Evolutionary conservation across 2,888 invertebrate genomes (phyloP), one percentile per base, ranked within the genome.

Genomic region (Sinelater perroti): DNA sequence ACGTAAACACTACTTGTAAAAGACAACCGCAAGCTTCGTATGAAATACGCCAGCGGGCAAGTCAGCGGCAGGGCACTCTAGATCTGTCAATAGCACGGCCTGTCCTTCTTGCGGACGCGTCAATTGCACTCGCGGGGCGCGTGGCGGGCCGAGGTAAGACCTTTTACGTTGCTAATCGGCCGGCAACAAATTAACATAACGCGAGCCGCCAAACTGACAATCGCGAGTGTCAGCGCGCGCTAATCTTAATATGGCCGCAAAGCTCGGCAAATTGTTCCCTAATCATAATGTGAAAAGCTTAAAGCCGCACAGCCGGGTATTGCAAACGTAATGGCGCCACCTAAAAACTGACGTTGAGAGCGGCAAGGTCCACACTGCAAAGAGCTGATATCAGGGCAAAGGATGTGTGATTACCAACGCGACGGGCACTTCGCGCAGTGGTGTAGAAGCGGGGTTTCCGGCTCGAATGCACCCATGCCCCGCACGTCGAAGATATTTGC

Each of bases 321-420:
- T 53, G 47, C 49, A 51, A 52, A 56, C 49, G 56, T 60, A 63
- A 63, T 59, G 56, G 60, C 51, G 51, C 44, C 52, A 46, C 58
- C 61, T 62, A 65, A 67, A 67, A 65, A 67, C 56, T 65, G 65
- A 67, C 63, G 44, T 57, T 50, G 52, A 57, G 56, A 58, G 60
- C 67, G 66, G 63, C 64, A 67, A 63, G 65, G 65, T 67, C 66
- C 67, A 68, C 67, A 68, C 68, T 68, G 68, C 66, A 61, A 56
- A 53, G 60, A 46, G 68, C 67, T 68, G 68, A 68, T 68, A 67
- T 64, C 67, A 56, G 54, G 35, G 50, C 14, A 52, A 57, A 56
- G 61, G 56, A 50, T 60, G 60, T 61, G 61, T 60, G 60, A 64
- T 62, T 58, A 60, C 50, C 51, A 59, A 59, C 54, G 45, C 53